Evolutionary conservation across 1,140 invertebrate species (phyloP).

Genomic region (Drosophila kanapiae): DNA sequence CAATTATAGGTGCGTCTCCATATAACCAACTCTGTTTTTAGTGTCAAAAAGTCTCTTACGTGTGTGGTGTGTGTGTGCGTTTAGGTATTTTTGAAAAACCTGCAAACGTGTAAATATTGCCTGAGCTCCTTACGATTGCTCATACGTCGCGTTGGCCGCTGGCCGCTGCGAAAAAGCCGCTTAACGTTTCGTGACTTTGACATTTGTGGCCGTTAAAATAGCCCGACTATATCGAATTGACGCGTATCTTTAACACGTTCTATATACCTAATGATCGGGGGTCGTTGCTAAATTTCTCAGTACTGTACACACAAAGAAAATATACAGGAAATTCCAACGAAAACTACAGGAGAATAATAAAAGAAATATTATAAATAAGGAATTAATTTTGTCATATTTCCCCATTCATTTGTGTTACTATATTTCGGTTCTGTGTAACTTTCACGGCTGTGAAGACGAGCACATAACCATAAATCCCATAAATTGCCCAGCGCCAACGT

Average conservation of each 20-base stretch:
- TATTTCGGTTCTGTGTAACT: slow-evolving; percentile 17
- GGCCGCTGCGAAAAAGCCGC: slow-evolving; percentile 42
- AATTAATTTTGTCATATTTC: background rate
- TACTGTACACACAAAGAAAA: background rate
- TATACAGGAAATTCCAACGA: no score
- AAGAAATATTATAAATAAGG: background rate
- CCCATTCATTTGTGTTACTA: background rate
- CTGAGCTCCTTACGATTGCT: slow-evolving; percentile 64
- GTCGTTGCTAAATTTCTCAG: background rate
- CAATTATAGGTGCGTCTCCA: slow-evolving; percentile 42
- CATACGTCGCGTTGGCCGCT: slow-evolving; percentile 64
- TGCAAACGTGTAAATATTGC: slow-evolving; percentile 73
- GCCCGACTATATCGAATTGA: slow-evolving; percentile 65
- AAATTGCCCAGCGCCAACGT: slow-evolving; percentile 31
- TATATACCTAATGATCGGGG: slow-evolving; percentile 14
- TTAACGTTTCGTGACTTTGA: slow-evolving; percentile 72
- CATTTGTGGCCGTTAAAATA: slow-evolving; percentile 66
- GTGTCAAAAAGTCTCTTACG: slow-evolving; percentile 32
- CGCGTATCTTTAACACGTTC: slow-evolving; percentile 56
- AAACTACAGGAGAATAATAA: background rate
- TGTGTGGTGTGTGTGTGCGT: slow-evolving; percentile 30
- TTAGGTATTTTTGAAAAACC: slow-evolving; percentile 36
- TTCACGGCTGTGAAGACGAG: slow-evolving; percentile 21
- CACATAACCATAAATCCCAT: slow-evolving; percentile 51
- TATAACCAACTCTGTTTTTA: slow-evolving; percentile 19